These are phyloP conservation scores for Spodoptera exigua DNA, from an alignment of 2,888 invertebrate genomes.

Conservation along the genomic window DNA sequence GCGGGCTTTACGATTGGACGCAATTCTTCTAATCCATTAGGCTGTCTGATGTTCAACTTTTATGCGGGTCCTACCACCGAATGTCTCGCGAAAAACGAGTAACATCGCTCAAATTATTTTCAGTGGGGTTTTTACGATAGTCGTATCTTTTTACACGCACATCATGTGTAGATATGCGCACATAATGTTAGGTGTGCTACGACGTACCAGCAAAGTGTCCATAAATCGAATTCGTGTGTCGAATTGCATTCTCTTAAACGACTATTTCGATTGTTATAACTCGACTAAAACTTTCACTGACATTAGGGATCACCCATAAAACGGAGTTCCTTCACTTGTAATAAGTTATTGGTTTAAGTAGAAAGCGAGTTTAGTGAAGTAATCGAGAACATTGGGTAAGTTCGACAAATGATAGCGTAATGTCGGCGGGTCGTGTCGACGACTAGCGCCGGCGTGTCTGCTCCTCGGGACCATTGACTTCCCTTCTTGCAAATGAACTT, in stretches of 20 bases:
- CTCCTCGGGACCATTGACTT: slow-evolving; percentile 77
- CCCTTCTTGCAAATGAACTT: slow-evolving; percentile 68
- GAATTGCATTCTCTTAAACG: slow-evolving; percentile 71
- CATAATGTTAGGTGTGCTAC: slow-evolving; percentile 83
- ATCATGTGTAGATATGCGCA: slow-evolving; percentile 86
- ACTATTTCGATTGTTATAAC: slow-evolving; percentile 29
- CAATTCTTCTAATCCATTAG: slow-evolving; percentile 89
- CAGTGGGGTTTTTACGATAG: slow-evolving; percentile 87
- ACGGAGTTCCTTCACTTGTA: slow-evolving; percentile 17
- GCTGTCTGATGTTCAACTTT: slow-evolving; percentile 86
- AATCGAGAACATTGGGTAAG: slow-evolving; percentile 79
- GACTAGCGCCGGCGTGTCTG: slow-evolving; percentile 79
- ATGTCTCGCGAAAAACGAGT: slow-evolving; percentile 85
- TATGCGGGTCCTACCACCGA: slow-evolving; percentile 85
- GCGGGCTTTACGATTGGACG: slow-evolving; percentile 81
- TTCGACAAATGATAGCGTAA: slow-evolving; percentile 77
- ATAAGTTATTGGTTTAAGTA: slow-evolving; percentile 40
- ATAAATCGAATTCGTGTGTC: slow-evolving; percentile 86
- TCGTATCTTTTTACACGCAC: slow-evolving; percentile 88
- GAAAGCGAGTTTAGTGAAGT: slow-evolving; percentile 45
- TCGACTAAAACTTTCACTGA: slow-evolving; percentile 12
- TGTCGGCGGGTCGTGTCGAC: slow-evolving; percentile 69
- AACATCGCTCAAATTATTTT: slow-evolving; percentile 88
- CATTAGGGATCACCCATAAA: neutral
- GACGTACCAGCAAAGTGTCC: slow-evolving; percentile 78